Conservation (phyloP, 2,113 vertebrate species). For the Calonectris borealis region DNA sequence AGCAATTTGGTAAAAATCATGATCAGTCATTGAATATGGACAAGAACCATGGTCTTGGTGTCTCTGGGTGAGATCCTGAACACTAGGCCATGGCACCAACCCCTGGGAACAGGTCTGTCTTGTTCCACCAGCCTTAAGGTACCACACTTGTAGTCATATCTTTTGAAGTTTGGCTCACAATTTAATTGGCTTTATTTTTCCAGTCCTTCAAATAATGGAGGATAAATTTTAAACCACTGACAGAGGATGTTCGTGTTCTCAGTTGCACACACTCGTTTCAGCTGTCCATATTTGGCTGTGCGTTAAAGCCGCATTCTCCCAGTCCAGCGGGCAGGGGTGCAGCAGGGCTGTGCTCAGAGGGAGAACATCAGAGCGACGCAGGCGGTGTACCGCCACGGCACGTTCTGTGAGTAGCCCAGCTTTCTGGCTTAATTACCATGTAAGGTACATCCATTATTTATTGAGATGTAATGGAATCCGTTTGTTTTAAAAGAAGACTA, state of each 20-base stretch:
- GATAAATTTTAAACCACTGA: not conserved
- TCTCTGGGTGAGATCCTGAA: not conserved
- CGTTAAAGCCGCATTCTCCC: not conserved
- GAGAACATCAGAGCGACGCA: too few relatives aligned
- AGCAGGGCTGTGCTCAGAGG: too few relatives aligned
- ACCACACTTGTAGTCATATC: not conserved
- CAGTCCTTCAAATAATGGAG: not conserved
- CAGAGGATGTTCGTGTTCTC: not conserved
- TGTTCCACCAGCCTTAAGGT: not conserved
- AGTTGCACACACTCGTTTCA: not conserved
- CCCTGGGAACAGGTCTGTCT: not conserved
- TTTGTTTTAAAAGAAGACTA: not conserved
- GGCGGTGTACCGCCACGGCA: not conserved
- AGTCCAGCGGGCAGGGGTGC: not conserved
- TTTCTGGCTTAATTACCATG: not conserved
- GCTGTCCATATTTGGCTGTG: not conserved
- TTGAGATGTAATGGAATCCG: not conserved
- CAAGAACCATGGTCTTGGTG: rapidly evolving
- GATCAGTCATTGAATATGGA: not conserved
- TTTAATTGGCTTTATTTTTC: not conserved
- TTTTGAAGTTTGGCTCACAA: not conserved
- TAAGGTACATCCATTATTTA: not conserved
- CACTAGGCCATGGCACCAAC: not conserved
- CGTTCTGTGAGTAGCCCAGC: not conserved
- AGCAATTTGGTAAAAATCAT: not conserved